Percentiles rank a stretch among this genome's conserved stretches.
Evolutionary conservation across 2,797 vertebrate species (phyloP).

Genomic region (Lemur catta): DNA sequence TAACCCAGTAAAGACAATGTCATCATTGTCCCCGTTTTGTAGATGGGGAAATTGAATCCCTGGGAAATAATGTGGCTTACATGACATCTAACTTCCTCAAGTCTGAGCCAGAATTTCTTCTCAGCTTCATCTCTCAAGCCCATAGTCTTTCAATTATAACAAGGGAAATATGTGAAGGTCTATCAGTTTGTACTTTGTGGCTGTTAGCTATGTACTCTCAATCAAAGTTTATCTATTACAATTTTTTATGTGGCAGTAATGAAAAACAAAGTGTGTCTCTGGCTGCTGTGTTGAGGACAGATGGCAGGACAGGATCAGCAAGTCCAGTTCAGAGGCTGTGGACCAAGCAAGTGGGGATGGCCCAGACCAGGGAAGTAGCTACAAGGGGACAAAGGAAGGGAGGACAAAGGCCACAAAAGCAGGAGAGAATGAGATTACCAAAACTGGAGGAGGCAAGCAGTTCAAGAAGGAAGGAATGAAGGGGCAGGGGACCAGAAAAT

Average conservation of each 20-base stretch:
- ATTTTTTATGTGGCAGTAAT: neutral
- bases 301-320: neutral
- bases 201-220: neutral
- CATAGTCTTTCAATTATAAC: neutral
- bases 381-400: neutral
- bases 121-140: neutral
- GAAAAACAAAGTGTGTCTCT: neutral
- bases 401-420: neutral
- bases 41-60: conserved; percentile 14
- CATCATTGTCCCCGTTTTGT: neutral
- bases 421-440: neutral
- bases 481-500: neutral
- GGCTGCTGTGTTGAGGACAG: neutral
- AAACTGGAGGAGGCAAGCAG: neutral
- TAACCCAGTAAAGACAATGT: neutral
- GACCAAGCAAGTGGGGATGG: neutral
- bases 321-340: neutral
- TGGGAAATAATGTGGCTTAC: neutral
- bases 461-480: neutral
- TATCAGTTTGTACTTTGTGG: neutral
- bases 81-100: neutral
- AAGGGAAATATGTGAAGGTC: neutral
- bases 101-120: neutral
- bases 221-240: neutral
- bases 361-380: neutral